phyloP scores from a whole-genome alignment of 2,888 invertebrate species.

The Ornithoptera priamus region DNA sequence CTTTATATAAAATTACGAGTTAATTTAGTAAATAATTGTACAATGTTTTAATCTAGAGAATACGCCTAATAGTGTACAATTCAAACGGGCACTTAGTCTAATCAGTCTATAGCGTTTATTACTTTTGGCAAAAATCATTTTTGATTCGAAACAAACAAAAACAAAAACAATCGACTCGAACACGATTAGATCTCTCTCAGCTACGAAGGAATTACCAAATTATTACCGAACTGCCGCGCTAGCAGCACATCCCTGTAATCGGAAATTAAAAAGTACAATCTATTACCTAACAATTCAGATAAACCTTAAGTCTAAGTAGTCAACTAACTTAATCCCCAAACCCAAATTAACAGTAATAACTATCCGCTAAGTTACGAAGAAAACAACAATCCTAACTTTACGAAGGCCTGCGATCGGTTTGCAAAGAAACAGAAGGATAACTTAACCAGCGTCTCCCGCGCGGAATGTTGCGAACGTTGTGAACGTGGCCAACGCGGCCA shows the following conservation, averaged over 20 bases:
- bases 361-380: slow-evolving; percentile 71
- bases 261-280: slow-evolving; percentile 71
- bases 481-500: background rate
- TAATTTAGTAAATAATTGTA: slow-evolving; percentile 76
- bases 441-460: slow-evolving; percentile 64
- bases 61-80: slow-evolving; percentile 79
- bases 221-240: slow-evolving; percentile 57
- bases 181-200: slow-evolving; percentile 47
- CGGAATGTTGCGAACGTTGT: slow-evolving; percentile 64
- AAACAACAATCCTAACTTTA: slow-evolving; percentile 75
- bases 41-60: slow-evolving; percentile 71
- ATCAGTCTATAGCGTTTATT: slow-evolving; percentile 80
- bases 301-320: slow-evolving; percentile 74
- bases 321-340: slow-evolving; percentile 77
- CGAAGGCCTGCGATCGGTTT: slow-evolving; percentile 64
- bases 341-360: slow-evolving; percentile 78
- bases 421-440: slow-evolving; percentile 65
- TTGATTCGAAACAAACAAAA: slow-evolving; percentile 36
- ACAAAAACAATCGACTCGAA: slow-evolving; percentile 49
- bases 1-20: slow-evolving; percentile 55
- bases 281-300: slow-evolving; percentile 77
- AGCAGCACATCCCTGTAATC: slow-evolving; percentile 79
- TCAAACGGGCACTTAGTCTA: slow-evolving; percentile 77
- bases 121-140: slow-evolving; percentile 70
- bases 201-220: slow-evolving; percentile 57